Percentiles rank a stretch among this genome's conserved stretches.
phyloP scores from a whole-genome alignment of 2,113 vertebrate genomes.

The Nettapus auritus region DNA sequence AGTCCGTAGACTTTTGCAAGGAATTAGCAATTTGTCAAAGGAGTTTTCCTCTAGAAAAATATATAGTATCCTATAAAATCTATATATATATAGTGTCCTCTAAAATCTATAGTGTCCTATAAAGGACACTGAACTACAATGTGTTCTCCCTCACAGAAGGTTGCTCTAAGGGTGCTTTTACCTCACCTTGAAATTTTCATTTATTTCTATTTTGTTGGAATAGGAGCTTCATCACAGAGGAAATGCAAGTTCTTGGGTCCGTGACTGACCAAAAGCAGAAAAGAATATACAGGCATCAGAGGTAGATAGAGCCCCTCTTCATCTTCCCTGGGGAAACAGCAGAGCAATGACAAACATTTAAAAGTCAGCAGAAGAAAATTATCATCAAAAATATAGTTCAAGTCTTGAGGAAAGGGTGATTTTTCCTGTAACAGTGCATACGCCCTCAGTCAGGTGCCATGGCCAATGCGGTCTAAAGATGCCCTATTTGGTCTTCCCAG shows the following conservation, averaged over 20 bases:
- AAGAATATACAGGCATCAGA: background rate
- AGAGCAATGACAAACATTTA: background rate
- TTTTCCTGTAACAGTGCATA: conserved; percentile 9
- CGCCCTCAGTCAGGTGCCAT: background rate
- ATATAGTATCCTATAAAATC: no score
- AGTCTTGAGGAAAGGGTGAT: background rate
- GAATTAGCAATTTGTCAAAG: background rate
- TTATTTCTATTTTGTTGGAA: background rate
- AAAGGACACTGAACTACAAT: background rate
- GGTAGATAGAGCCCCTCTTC: background rate
- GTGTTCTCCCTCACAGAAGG: background rate
- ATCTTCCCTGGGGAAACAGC: background rate
- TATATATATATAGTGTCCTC: no score
- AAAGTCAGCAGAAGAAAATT: background rate
- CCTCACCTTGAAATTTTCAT: background rate
- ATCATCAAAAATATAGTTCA: background rate
- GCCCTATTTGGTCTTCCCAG: background rate
- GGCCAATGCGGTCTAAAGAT: background rate
- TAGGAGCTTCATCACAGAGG: background rate
- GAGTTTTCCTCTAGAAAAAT: background rate
- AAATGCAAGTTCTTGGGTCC: background rate
- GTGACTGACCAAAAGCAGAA: background rate
- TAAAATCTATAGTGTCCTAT: no score
- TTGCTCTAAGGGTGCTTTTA: background rate
- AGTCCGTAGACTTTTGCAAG: background rate